These are phyloP conservation scores for Microcaecilia unicolor DNA, from an alignment of 2,797 vertebrate genomes.

Conservation along the genomic window DNA sequence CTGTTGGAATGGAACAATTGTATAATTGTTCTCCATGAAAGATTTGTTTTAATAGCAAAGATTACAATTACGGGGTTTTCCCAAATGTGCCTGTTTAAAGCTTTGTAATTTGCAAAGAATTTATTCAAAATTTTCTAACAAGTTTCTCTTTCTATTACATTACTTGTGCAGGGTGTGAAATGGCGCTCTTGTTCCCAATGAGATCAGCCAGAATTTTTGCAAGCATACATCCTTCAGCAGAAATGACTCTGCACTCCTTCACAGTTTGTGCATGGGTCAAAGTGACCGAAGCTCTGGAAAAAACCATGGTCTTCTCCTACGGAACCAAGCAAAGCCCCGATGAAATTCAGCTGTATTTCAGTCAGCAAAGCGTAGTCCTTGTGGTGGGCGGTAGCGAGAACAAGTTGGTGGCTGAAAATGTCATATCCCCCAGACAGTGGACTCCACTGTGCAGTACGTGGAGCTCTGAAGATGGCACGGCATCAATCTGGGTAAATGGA, in stretches of 20 bases:
- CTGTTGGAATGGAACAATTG: too few relatives aligned
- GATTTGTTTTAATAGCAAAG: not conserved
- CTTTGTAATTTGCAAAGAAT: rapidly evolving
- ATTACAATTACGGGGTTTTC: rapidly evolving
- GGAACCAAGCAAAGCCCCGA: constrained; percentile 75
- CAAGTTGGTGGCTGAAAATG: constrained; percentile 44
- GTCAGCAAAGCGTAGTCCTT: constrained; percentile 48
- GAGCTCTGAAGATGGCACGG: constrained; percentile 66
- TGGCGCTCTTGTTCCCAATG: constrained; percentile 84
- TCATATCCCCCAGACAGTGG: constrained; percentile 58
- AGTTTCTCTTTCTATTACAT: not conserved
- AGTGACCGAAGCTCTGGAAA: constrained; percentile 68
- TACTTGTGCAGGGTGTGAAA: constrained; percentile 71
- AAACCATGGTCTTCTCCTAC: constrained; percentile 83
- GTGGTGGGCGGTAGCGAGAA: constrained; percentile 64
- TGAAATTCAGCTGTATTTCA: constrained; percentile 82
- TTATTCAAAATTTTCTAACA: constrained; percentile 1
- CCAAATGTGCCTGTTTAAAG: rapidly evolving
- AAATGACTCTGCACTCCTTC: constrained; percentile 60
- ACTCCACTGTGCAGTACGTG: constrained; percentile 77
- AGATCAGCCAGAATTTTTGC: constrained; percentile 81
- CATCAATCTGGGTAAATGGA: constrained; percentile 68
- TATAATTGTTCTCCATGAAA: too few relatives aligned
- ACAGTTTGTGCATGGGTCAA: constrained; percentile 85
- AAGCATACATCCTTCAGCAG: constrained; percentile 55